Percentiles rank a stretch among this genome's conserved stretches.
Conservation (phyloP, 2,888 invertebrate species). For the Ametastegia equiseti region DNA sequence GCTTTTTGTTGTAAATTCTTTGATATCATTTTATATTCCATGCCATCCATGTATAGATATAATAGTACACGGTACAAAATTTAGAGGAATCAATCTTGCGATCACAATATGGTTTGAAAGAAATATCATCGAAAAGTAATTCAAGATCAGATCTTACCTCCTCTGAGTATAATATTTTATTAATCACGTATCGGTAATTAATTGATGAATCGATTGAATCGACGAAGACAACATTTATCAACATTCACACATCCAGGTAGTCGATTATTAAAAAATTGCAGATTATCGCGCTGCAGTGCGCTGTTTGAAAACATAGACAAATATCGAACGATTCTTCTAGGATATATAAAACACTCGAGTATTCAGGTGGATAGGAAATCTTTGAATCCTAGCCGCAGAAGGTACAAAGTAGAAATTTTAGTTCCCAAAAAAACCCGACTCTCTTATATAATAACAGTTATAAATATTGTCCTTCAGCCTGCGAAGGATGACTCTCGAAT, state of each 20-base stretch:
- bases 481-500: slow-evolving; percentile 31
- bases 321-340: neutral
- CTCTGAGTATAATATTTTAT: no score
- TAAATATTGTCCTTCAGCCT: slow-evolving; percentile 27
- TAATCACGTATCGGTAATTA: no score
- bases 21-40: neutral
- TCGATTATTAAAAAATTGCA: no score
- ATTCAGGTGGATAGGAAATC: neutral
- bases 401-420: neutral
- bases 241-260: no score
- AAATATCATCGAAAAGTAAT: no score
- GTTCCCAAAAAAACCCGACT: neutral
- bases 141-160: no score
- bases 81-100: neutral
- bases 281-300: no score
- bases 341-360: neutral
- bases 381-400: neutral
- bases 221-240: no score
- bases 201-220: no score
- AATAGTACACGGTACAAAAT: neutral
- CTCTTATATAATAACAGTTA: neutral
- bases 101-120: no score
- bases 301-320: slow-evolving; percentile 2
- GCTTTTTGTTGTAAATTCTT: neutral
- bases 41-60: neutral